Percentiles rank a stretch among this genome's conserved stretches.
Conservation (phyloP, 2,113 vertebrate genomes). For the Oceanodroma tethys region DNA sequence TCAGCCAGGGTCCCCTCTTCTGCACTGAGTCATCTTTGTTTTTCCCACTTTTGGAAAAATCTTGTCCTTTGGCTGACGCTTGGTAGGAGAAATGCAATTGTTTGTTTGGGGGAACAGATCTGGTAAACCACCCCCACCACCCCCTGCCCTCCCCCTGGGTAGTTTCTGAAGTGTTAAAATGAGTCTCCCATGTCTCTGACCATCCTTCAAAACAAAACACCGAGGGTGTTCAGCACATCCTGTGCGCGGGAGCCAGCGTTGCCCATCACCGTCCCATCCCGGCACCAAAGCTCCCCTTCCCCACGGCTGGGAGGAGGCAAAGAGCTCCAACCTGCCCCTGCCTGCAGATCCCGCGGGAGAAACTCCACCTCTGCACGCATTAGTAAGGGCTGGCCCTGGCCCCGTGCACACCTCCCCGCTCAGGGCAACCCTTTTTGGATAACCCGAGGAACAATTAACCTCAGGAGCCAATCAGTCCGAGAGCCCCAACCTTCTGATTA, state of each 20-base stretch:
- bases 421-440: not conserved
- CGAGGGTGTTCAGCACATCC: not conserved
- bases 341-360: not conserved
- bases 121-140: not conserved
- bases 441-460: not conserved
- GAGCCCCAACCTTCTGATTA: not conserved
- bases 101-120: not conserved
- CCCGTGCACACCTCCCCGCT: not conserved
- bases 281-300: not conserved
- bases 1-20: not conserved
- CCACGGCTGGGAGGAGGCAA: not conserved
- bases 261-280: not conserved
- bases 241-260: fast-evolving
- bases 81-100: not conserved
- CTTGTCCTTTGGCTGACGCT: not conserved
- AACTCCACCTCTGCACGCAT: not conserved
- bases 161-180: not conserved
- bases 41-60: not conserved
- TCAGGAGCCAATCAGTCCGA: not conserved
- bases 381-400: not conserved
- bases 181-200: fast-evolving
- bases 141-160: not conserved
- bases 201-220: not conserved
- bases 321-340: not conserved
- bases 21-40: too few relatives aligned